A percentile compares a stretch with the other conserved stretches of the same genome.
Evolutionary conservation across 30 jellyfish, hydroid and myxozoan genomes (phyloP).

Genomic region (Clytia hemisphaerica): DNA sequence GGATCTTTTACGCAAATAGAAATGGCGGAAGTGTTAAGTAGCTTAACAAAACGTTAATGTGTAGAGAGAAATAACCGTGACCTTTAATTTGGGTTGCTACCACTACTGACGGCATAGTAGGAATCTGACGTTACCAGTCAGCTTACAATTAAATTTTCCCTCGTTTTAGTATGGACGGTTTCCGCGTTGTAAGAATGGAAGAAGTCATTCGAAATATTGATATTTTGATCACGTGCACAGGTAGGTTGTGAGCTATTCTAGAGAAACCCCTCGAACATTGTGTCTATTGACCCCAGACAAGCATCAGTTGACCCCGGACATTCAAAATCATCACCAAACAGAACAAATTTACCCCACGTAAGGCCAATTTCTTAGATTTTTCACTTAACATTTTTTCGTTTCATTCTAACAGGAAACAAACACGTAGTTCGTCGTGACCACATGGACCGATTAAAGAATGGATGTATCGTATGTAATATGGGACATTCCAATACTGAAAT

Average conservation of each 20-base stretch:
- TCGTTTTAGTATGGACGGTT: constrained; percentile 92
- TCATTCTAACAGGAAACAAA: constrained; percentile 60
- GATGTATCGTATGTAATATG: constrained; percentile 93
- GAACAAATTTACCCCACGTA: neutral
- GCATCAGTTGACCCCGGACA: neutral
- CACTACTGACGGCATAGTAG: no score
- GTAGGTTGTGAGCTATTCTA: constrained; percentile 30
- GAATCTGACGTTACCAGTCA: neutral
- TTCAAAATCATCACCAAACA: neutral
- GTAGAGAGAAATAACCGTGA: no score
- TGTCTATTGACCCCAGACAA: neutral
- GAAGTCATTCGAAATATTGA: constrained; percentile 74
- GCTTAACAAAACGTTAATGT: no score
- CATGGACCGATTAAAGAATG: constrained; percentile 80
- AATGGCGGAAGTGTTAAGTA: no score
- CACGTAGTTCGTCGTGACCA: constrained; percentile 96
- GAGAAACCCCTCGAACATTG: neutral
- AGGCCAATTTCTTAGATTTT: neutral
- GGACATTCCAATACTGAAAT: constrained; percentile 98
- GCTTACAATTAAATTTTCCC: neutral
- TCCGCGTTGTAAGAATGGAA: constrained; percentile 95
- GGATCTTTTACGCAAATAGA: no score
- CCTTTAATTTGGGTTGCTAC: no score
- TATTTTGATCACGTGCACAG: constrained; percentile 92
- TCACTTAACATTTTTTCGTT: neutral